Conservation (phyloP, 2,797 vertebrate genomes). For the Glossophaga mutica region DNA sequence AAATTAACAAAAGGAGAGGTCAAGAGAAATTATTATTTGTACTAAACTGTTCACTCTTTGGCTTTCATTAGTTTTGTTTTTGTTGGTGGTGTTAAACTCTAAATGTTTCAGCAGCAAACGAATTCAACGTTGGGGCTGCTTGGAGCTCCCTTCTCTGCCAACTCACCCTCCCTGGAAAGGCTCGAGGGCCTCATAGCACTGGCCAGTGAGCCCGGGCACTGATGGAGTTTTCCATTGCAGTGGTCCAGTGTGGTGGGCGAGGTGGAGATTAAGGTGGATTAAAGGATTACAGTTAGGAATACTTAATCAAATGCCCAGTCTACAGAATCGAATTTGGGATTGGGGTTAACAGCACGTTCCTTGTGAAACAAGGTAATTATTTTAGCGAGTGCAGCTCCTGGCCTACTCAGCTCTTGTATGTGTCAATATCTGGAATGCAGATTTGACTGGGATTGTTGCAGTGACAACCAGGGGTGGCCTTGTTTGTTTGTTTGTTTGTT, state of each 20-base stretch:
- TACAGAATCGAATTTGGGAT: slow-evolving; percentile 71
- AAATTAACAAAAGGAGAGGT: neutral
- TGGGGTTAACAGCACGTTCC: slow-evolving; percentile 72
- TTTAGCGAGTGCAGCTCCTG: slow-evolving; percentile 20
- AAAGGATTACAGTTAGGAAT: slow-evolving; percentile 75
- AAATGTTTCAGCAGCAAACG: neutral
- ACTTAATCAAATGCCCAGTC: slow-evolving; percentile 72
- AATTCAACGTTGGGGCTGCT: neutral
- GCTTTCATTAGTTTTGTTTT: neutral
- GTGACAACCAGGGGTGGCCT: neutral
- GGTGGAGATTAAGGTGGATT: slow-evolving; percentile 74
- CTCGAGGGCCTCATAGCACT: slow-evolving; percentile 15
- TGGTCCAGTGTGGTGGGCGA: slow-evolving; percentile 60
- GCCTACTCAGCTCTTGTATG: neutral
- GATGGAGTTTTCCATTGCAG: slow-evolving; percentile 47
- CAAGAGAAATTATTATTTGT: slow-evolving; percentile 7
- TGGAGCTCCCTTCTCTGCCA: neutral
- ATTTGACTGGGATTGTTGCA: slow-evolving; percentile 1
- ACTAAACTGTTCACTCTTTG: neutral
- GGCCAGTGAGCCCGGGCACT: neutral
- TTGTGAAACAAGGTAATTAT: slow-evolving; percentile 75
- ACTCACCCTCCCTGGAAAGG: slow-evolving; percentile 18
- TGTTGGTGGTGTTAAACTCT: neutral
- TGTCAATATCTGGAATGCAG: neutral
- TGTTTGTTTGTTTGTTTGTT: neutral